Evolutionary conservation across 2,797 vertebrate species (phyloP).

Genomic region (Gymnothorax javanicus): DNA sequence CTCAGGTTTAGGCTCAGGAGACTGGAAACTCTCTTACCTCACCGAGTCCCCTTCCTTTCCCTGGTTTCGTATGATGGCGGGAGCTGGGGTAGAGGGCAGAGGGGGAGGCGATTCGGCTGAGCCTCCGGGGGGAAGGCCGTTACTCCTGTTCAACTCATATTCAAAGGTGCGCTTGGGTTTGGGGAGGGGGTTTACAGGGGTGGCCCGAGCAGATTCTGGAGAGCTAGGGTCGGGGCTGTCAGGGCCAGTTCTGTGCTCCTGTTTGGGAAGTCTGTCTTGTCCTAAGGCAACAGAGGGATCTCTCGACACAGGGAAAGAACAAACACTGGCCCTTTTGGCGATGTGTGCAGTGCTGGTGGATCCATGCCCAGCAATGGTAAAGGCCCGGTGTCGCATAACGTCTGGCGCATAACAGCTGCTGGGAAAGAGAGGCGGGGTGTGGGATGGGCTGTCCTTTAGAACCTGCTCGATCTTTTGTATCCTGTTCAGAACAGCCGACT

Average conservation of each 20-base stretch:
- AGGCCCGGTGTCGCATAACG: slow-evolving; percentile 80
- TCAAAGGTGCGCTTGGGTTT: slow-evolving; percentile 99
- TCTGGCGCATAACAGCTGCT: slow-evolving; percentile 93
- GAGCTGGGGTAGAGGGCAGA: slow-evolving; percentile 88
- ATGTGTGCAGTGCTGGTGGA: slow-evolving; percentile 73
- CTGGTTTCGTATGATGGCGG: slow-evolving; percentile 74
- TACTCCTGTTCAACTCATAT: slow-evolving; percentile 90
- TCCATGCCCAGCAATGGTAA: slow-evolving; percentile 73
- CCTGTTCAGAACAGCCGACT: slow-evolving; percentile 91
- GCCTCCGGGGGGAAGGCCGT: slow-evolving; percentile 86
- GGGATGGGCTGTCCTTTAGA: slow-evolving; percentile 90
- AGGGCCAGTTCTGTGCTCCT: slow-evolving; percentile 75
- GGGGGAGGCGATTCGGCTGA: slow-evolving; percentile 83
- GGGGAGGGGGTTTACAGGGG: slow-evolving; percentile 89
- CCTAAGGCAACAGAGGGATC: slow-evolving; percentile 62
- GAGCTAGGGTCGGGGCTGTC: slow-evolving; percentile 71
- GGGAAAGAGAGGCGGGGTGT: slow-evolving; percentile 85
- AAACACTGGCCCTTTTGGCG: slow-evolving; percentile 79
- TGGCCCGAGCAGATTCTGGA: slow-evolving; percentile 67
- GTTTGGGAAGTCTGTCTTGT: slow-evolving; percentile 78
- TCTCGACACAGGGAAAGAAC: slow-evolving; percentile 76
- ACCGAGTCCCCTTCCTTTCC: slow-evolving; percentile 81
- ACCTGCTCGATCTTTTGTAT: slow-evolving; percentile 98
- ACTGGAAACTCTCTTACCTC: slow-evolving; percentile 73
- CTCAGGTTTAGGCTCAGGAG: background rate